A percentile compares a stretch with the other conserved stretches of the same genome.
phyloP scores from a whole-genome alignment of 2,113 vertebrate species.

The Notothenia rossii region DNA sequence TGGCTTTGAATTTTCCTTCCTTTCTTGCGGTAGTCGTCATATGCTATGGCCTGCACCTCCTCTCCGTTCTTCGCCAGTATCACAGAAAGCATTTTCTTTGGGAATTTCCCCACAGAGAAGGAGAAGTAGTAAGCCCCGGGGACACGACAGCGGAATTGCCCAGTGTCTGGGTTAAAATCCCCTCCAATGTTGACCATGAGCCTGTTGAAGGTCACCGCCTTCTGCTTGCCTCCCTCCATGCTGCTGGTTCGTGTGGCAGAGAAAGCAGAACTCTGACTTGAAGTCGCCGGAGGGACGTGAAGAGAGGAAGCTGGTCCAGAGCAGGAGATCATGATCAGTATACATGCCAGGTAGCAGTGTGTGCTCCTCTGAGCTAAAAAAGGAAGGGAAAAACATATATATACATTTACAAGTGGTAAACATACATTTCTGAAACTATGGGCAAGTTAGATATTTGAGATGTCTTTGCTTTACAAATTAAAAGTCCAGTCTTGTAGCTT shows the following conservation, averaged over 20 bases:
- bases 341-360: conserved; percentile 48
- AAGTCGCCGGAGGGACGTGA: conserved; percentile 43
- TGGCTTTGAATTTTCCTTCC: conserved; percentile 86
- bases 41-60: conserved; percentile 85
- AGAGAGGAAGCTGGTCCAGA: conserved; percentile 54
- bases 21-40: conserved; percentile 80
- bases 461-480: background rate
- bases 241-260: conserved; percentile 83
- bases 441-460: background rate
- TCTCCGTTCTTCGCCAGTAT: conserved; percentile 85
- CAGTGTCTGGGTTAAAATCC: conserved; percentile 83
- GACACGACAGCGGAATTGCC: conserved; percentile 82
- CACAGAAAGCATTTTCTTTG: conserved; percentile 85
- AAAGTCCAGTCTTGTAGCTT: background rate
- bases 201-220: conserved; percentile 82
- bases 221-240: conserved; percentile 79
- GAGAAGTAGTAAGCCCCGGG: conserved; percentile 85
- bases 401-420: background rate
- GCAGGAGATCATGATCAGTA: conserved; percentile 59
- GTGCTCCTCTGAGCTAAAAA: conserved; percentile 51
- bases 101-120: conserved; percentile 85
- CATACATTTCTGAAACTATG: background rate
- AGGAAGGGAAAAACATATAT: background rate
- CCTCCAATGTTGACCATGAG: conserved; percentile 82
- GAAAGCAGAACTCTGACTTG: conserved; percentile 80